Evolutionary conservation across 2,113 vertebrate genomes (phyloP).

Genomic region (Charina bottae): DNA sequence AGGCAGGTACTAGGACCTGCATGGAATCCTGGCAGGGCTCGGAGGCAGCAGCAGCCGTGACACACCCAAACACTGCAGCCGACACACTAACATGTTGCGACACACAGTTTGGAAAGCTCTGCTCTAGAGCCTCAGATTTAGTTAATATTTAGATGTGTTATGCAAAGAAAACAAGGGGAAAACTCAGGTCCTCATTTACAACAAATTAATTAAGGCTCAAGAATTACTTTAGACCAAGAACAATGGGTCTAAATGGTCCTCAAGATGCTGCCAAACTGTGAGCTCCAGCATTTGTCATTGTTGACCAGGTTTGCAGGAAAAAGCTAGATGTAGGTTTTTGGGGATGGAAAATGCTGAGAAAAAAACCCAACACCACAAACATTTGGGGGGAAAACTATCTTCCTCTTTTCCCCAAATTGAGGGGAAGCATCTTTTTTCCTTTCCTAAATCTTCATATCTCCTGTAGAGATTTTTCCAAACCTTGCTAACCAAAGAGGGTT

Average conservation of each 20-base stretch:
- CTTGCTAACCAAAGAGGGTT: neutral
- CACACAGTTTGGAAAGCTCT: too few species aligned
- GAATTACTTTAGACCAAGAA: neutral
- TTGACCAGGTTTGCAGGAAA: neutral
- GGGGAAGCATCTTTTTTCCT: neutral
- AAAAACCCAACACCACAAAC: neutral
- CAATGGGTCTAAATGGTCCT: neutral
- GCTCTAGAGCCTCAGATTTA: neutral
- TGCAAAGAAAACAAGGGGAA: neutral
- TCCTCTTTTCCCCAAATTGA: neutral
- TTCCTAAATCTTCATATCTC: neutral
- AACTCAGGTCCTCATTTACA: neutral
- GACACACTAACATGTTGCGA: too few species aligned
- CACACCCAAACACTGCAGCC: too few species aligned
- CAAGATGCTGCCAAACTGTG: neutral
- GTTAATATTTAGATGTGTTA: neutral
- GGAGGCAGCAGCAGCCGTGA: too few species aligned
- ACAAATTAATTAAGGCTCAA: neutral
- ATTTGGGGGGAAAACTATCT: neutral
- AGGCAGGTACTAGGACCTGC: too few species aligned
- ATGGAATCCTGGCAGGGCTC: too few species aligned
- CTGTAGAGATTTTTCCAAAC: neutral
- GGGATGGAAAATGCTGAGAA: neutral
- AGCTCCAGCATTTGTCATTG: neutral
- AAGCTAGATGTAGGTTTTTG: neutral